Conservation (phyloP, 1,140 invertebrate species). For the Drosophila kurseongensis region DNA sequence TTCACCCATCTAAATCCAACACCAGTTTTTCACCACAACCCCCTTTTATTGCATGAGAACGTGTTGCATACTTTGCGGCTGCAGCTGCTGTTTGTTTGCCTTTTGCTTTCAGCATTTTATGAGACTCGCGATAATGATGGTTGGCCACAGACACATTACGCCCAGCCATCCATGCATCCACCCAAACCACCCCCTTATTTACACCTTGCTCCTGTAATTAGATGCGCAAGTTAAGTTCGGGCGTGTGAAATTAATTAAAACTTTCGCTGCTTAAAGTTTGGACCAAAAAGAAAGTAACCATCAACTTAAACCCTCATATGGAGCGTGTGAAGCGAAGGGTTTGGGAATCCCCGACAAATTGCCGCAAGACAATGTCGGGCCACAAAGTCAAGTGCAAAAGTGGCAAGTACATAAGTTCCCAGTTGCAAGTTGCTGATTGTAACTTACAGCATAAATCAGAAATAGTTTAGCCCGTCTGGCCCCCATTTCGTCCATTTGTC, state of each 20-base stretch:
- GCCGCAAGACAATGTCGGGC: constrained; percentile 28
- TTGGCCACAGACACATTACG: constrained; percentile 76
- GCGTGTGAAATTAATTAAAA: constrained; percentile 80
- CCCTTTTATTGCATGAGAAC: constrained; percentile 38
- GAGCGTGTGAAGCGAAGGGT: constrained; percentile 32
- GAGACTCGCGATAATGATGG: constrained; percentile 67
- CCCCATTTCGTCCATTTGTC: constrained; percentile 19
- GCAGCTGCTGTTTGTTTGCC: constrained; percentile 66
- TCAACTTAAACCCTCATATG: constrained; percentile 50
- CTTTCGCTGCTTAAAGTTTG: constrained; percentile 69
- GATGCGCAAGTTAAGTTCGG: constrained; percentile 64
- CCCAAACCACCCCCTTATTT: constrained; percentile 10
- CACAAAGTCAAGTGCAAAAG: constrained; percentile 67
- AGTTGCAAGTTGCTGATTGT: constrained; percentile 44
- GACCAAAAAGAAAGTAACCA: constrained; percentile 20
- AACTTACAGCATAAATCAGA: constrained; percentile 76
- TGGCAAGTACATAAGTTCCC: constrained; percentile 49
- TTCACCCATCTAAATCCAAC: neutral
- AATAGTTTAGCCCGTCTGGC: constrained; percentile 2
- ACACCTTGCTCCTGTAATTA: constrained; percentile 70
- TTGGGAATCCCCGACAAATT: constrained; percentile 34
- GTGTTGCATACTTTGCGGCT: constrained; percentile 77
- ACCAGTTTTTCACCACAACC: neutral
- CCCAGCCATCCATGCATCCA: neutral
- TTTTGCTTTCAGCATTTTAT: constrained; percentile 59